A percentile compares a stretch with the other conserved stretches of the same genome.
phyloP scores from a whole-genome alignment of 1,140 invertebrate species.

The Diprion similis region DNA sequence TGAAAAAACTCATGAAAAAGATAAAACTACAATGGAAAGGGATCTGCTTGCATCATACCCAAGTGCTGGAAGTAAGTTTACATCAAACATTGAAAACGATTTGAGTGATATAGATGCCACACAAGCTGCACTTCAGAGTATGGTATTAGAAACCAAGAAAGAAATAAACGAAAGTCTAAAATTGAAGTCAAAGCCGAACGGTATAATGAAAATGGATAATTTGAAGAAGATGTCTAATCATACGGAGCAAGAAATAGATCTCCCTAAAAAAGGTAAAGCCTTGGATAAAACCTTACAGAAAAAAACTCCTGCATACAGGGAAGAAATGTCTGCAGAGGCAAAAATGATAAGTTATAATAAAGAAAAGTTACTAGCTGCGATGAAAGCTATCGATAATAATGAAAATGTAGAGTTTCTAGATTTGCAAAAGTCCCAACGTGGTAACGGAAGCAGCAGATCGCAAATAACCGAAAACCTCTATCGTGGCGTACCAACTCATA shows the following conservation, averaged over 20 bases:
- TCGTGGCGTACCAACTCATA: slow-evolving; percentile 48
- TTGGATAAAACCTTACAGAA: background rate
- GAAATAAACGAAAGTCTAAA: background rate
- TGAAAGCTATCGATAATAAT: slow-evolving; percentile 71
- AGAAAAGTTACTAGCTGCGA: slow-evolving; percentile 67
- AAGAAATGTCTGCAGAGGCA: slow-evolving; percentile 42
- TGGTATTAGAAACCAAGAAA: slow-evolving; percentile 7
- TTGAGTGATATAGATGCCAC: background rate
- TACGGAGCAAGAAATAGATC: slow-evolving; percentile 41
- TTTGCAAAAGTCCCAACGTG: slow-evolving; percentile 36
- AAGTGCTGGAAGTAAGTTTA: background rate
- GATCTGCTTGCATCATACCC: background rate
- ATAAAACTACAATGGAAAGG: background rate
- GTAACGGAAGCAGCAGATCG: slow-evolving; percentile 35
- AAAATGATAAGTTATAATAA: slow-evolving; percentile 60
- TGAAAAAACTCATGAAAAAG: background rate
- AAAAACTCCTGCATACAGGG: slow-evolving; percentile 30
- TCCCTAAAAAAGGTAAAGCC: slow-evolving; percentile 30
- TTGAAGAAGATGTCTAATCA: slow-evolving; percentile 34
- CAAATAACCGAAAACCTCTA: slow-evolving; percentile 58
- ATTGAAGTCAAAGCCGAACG: background rate
- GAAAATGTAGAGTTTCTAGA: slow-evolving; percentile 59
- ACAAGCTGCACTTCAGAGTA: slow-evolving; percentile 5
- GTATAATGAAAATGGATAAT: background rate
- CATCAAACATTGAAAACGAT: background rate